Evolutionary conservation across 1,140 invertebrate genomes (phyloP).

Genomic region (Meloidogyne chitwoodi): DNA sequence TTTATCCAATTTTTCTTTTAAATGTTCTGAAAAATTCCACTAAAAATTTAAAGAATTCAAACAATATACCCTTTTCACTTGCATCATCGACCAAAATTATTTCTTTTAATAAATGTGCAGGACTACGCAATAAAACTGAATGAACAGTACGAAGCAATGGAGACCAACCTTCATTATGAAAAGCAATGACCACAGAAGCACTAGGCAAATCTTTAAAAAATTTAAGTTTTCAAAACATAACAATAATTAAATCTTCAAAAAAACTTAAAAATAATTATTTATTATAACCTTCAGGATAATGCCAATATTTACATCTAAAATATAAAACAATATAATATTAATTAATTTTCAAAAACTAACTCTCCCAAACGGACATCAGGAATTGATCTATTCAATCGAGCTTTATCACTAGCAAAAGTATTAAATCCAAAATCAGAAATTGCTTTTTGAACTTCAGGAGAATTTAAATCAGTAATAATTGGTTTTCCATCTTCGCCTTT

Average conservation of each 20-base stretch:
- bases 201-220: conserved; percentile 71
- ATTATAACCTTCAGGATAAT: conserved; percentile 71
- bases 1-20: conserved; percentile 80
- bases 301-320: conserved; percentile 85
- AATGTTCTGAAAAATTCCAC: conserved; percentile 69
- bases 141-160: conserved; percentile 92
- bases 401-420: conserved; percentile 75
- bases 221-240: not conserved
- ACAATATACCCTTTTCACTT: conserved; percentile 77
- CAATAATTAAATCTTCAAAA: not conserved
- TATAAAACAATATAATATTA: not conserved
- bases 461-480: conserved; percentile 33
- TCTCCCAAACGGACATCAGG: conserved; percentile 73
- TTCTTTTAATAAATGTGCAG: conserved; percentile 83
- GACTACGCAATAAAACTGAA: conserved; percentile 85
- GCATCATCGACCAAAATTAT: conserved; percentile 95
- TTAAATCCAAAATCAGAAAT: conserved; percentile 56
- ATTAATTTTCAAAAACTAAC: conserved; percentile 16
- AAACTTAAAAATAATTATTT: not conserved
- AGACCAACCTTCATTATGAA: conserved; percentile 96
- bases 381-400: conserved; percentile 79
- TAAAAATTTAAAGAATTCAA: not conserved
- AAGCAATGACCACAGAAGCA: conserved; percentile 92
- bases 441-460: conserved; percentile 37
- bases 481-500: conserved; percentile 53